Conservation (phyloP, 2,888 invertebrate genomes). For the Papilio protenor region DNA sequence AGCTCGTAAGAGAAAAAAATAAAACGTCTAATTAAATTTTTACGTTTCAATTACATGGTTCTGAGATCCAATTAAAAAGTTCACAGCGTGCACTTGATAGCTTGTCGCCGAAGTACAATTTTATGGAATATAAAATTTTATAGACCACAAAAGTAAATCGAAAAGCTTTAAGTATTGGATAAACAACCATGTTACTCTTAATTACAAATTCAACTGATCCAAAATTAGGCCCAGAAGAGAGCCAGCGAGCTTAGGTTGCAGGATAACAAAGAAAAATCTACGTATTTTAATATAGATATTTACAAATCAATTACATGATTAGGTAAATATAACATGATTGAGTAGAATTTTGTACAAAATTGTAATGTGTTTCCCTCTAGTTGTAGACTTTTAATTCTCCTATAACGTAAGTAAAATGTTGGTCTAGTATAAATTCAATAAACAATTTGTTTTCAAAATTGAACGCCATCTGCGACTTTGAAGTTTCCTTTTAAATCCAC, state of each 20-base stretch:
- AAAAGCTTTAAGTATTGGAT: conserved; percentile 23
- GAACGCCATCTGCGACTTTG: conserved; percentile 20
- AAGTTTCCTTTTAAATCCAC: conserved; percentile 23
- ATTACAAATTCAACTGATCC: background rate
- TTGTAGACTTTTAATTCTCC: background rate
- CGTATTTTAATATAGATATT: background rate
- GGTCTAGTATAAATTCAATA: background rate
- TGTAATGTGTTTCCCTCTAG: background rate
- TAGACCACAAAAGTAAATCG: conserved; percentile 34
- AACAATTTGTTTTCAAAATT: conserved; percentile 20
- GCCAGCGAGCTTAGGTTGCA: no score
- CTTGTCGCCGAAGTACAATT: conserved; percentile 30
- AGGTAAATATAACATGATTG: background rate
- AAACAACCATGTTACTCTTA: background rate
- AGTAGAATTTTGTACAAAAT: background rate
- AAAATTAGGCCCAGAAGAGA: background rate
- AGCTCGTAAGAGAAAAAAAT: conserved; percentile 1
- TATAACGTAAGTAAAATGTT: background rate
- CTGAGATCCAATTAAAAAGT: conserved; percentile 34
- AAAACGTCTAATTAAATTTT: conserved; percentile 30
- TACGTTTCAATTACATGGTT: conserved; percentile 29
- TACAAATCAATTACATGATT: background rate
- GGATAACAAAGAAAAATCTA: background rate
- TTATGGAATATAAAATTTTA: conserved; percentile 37
- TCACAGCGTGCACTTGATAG: conserved; percentile 34